These are phyloP conservation scores for Hesperophylax magnus DNA, from an alignment of 1,140 invertebrate species.

Conservation along the genomic window DNA sequence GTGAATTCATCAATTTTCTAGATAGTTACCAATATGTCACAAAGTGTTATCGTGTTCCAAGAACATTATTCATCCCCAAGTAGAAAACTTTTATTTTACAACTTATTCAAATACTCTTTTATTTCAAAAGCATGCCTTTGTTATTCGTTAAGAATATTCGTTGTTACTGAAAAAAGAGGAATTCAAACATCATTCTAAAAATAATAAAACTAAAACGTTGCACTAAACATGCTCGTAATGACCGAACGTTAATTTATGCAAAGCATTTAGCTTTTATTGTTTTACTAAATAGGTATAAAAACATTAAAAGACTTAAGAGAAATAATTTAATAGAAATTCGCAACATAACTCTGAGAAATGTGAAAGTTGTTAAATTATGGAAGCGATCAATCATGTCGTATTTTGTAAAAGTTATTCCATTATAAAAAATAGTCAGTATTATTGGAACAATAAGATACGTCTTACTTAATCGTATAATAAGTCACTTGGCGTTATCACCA, in stretches of 20 bases:
- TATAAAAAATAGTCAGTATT: slow-evolving; percentile 30
- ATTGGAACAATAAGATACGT: slow-evolving; percentile 42
- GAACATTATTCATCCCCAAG: no score
- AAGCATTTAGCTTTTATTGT: neutral
- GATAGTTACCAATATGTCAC: no score
- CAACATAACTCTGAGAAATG: neutral
- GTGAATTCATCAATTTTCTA: no score
- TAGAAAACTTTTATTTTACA: no score
- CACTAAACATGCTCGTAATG: no score
- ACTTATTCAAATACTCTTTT: no score
- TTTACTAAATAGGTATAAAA: neutral
- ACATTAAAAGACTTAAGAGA: neutral
- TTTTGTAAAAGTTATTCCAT: slow-evolving; percentile 31
- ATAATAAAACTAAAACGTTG: no score
- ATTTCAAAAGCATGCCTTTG: no score
- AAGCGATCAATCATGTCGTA: slow-evolving; percentile 18
- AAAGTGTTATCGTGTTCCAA: no score
- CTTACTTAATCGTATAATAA: slow-evolving; percentile 44
- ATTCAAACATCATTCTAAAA: no score
- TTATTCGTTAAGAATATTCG: no score
- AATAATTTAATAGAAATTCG: neutral
- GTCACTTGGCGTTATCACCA: slow-evolving; percentile 44
- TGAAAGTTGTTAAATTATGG: neutral
- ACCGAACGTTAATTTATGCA: neutral
- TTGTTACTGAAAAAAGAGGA: no score